Base-by-base conservation (phyloP, 2,888 invertebrate species). In the Erebia ligea region DNA sequence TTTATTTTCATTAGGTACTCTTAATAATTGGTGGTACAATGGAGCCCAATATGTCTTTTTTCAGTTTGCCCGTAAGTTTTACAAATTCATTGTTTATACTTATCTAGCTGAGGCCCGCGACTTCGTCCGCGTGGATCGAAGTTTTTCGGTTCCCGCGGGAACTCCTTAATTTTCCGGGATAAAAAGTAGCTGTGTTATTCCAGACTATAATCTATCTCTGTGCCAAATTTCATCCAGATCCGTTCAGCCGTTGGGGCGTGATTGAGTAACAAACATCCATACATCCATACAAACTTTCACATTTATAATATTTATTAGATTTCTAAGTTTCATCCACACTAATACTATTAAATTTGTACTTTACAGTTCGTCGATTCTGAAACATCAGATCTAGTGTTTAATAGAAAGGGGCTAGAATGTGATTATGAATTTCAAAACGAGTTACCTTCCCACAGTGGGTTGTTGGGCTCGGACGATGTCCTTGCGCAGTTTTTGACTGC, bases 401-500 rank as follows among this genome's bases (percentile, higher is more conserved):
- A 85, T 84, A 75, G 71, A 75, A 77, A 76, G 73, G 69, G 79
- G 6, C 80, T 81, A 19, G 88, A 86, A 5, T 84, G 85, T 70
- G 89, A 86, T 66, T 87, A 87, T 72, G 88, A 86, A 34, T 76
- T 90, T 10, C 85, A 86, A 57, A 80, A 81, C 5, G 81, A 82
- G 1, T 73, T 91, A 66, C 83, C 85, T 1, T 76, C 87, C 0
- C 84, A 88, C 62, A 84, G 82, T 1, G 80, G 85, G 0, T 75
- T 91, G 6, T 74, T 91, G 54, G 79, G 86, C 0, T 76, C 86
- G 2, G 91, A 92, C 68, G 92, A 92, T 73, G 92, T 89, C 0
- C 75, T 93, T 64, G 90, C 91, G 2, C 92, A 92, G 73, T 90
- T 92, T 67, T 78, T 93, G 10, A 86, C 89, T 2, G 87, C 88